Conservation (phyloP, 2,113 vertebrate species). For the Carassius auratus region DNA sequence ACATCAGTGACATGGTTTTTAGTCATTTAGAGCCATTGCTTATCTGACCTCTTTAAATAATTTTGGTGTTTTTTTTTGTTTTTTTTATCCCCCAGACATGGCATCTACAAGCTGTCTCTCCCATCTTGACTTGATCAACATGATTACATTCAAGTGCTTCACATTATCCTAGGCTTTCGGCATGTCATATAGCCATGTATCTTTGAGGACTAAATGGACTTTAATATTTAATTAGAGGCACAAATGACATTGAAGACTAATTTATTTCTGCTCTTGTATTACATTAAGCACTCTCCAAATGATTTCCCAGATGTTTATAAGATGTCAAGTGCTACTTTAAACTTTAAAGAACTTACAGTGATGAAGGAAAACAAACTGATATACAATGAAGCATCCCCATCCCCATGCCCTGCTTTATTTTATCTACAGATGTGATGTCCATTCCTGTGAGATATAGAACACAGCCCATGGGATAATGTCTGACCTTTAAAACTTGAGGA, state of each 20-base stretch:
- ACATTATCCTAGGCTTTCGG: slow-evolving; percentile 3
- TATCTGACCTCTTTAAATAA: neutral
- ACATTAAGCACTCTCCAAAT: slow-evolving; percentile 3
- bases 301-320: neutral
- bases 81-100: slow-evolving; percentile 5
- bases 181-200: neutral
- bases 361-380: neutral
- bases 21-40: slow-evolving; percentile 33
- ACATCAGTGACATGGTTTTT: slow-evolving; percentile 21
- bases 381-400: neutral
- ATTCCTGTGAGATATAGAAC: slow-evolving; percentile 15
- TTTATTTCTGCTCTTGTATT: slow-evolving; percentile 18
- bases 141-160: neutral
- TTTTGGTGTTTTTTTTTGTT: neutral
- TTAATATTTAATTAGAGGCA: slow-evolving; percentile 18
- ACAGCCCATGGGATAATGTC: slow-evolving; percentile 32
- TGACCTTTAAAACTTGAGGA: slow-evolving; percentile 37
- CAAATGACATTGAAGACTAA: slow-evolving; percentile 10
- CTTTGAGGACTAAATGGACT: slow-evolving; percentile 18
- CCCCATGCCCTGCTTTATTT: neutral
- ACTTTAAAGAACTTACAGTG: neutral
- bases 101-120: slow-evolving; percentile 34
- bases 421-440: slow-evolving; percentile 21
- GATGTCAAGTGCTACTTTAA: slow-evolving; percentile 5
- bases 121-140: slow-evolving; percentile 14